phyloP scores from a whole-genome alignment of 2,888 invertebrate genomes.

The Acleris laterana region DNA sequence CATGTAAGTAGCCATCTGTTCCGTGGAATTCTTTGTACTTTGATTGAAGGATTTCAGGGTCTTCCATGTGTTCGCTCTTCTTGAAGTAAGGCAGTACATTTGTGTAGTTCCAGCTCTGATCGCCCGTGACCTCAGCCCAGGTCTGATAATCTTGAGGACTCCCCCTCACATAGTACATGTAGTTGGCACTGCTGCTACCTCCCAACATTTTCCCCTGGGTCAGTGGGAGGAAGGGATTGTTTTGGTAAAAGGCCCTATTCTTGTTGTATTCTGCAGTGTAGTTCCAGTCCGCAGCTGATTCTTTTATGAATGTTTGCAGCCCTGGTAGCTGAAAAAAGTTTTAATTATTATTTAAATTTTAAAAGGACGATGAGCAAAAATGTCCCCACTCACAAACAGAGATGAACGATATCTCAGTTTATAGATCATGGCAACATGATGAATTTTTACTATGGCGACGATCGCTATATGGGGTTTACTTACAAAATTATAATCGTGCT shows the following conservation, averaged over 20 bases:
- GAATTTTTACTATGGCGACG: too few species aligned
- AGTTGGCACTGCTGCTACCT: slow-evolving; percentile 45
- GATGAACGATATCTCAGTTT: too few species aligned
- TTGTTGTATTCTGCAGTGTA: slow-evolving; percentile 18
- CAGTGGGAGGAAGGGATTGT: slow-evolving; percentile 35
- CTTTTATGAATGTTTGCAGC: slow-evolving; percentile 1
- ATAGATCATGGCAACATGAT: too few species aligned
- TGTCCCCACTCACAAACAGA: too few species aligned
- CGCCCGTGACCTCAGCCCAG: slow-evolving; percentile 46
- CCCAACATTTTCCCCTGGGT: slow-evolving; percentile 46
- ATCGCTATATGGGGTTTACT: too few species aligned
- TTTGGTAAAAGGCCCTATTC: slow-evolving; percentile 34
- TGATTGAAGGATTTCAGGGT: slow-evolving; percentile 41
- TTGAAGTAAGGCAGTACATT: slow-evolving; percentile 46
- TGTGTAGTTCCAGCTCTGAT: slow-evolving; percentile 45
- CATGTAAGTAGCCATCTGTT: slow-evolving; percentile 63
- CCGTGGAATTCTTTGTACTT: slow-evolving; percentile 54
- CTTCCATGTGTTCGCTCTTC: slow-evolving; percentile 47
- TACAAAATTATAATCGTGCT: too few species aligned
- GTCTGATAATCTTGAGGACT: slow-evolving; percentile 43
- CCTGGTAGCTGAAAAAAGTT: slow-evolving; percentile 18
- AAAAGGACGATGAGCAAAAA: too few species aligned
- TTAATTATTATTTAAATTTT: background rate
- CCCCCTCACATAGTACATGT: slow-evolving; percentile 47
- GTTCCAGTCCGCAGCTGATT: slow-evolving; percentile 18